Percentiles rank a stretch among this genome's conserved stretches.
phyloP scores from a whole-genome alignment of 2,113 vertebrate species.

The Periophthalmus modestus region DNA sequence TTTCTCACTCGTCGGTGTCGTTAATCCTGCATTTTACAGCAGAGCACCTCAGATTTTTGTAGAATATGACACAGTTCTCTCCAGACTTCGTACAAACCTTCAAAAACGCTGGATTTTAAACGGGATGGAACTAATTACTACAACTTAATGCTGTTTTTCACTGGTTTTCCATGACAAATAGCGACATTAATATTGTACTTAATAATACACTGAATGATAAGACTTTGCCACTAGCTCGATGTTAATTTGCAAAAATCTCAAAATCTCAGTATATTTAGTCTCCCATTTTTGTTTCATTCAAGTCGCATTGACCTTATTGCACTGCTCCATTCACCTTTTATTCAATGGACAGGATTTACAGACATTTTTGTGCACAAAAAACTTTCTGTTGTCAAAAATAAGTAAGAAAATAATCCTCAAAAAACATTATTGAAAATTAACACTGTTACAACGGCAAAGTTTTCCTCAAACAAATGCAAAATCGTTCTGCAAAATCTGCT shows the following conservation, averaged over 20 bases:
- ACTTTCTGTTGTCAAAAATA: no score
- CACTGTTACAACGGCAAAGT: no score
- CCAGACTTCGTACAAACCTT: background rate
- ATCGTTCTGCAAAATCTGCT: no score
- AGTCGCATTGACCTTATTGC: background rate
- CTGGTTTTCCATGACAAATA: background rate
- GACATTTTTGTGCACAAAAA: no score
- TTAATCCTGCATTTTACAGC: constrained; percentile 67
- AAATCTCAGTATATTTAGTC: no score
- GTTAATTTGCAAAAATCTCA: no score
- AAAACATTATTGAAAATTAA: no score
- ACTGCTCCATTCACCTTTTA: background rate
- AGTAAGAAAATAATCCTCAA: no score
- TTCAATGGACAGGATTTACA: background rate
- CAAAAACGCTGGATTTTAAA: constrained; percentile 20
- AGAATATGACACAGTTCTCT: constrained; percentile 40
- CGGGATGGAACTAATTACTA: background rate
- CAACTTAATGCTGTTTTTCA: background rate
- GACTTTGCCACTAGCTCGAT: no score
- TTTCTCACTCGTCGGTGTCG: constrained; percentile 44
- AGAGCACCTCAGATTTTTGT: constrained; percentile 28
- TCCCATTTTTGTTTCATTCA: background rate
- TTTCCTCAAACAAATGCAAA: no score
- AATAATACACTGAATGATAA: no score
- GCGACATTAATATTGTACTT: background rate